Percentiles rank a stretch among this genome's conserved stretches.
Conservation (phyloP, 2,888 invertebrate genomes). For the Agrochola circellaris region DNA sequence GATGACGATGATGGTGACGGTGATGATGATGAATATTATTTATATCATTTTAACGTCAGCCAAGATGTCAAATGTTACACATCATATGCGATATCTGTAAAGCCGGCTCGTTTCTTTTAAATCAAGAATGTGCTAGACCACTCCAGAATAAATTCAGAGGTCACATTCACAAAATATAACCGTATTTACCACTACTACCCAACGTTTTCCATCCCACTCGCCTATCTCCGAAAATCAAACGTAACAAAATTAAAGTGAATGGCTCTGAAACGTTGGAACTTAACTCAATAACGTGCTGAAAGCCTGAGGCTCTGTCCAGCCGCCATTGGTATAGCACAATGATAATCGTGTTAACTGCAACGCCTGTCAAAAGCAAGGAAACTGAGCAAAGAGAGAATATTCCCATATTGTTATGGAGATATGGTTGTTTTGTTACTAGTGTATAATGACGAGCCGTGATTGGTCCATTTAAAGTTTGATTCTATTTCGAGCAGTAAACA, state of each 20-base stretch:
- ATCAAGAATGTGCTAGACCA: too few relatives aligned
- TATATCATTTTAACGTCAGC: too few relatives aligned
- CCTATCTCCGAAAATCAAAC: conserved; percentile 59
- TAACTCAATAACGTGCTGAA: conserved; percentile 65
- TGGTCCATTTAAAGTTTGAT: conserved; percentile 7
- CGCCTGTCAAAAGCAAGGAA: conserved; percentile 54
- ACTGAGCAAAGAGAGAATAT: conserved; percentile 8
- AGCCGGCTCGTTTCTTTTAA: too few relatives aligned
- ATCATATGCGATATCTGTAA: too few relatives aligned
- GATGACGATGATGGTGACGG: too few relatives aligned
- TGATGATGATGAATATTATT: too few relatives aligned
- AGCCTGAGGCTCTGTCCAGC: conserved; percentile 54
- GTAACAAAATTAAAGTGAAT: conserved; percentile 59
- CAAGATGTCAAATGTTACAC: too few relatives aligned
- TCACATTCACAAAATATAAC: not conserved
- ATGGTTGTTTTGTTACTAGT: not conserved
- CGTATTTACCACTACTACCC: accelerated
- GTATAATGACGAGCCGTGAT: not conserved
- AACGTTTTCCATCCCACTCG: not conserved
- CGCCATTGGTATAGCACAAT: conserved; percentile 35
- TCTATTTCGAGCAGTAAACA: too few relatives aligned
- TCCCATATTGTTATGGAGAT: conserved; percentile 3
- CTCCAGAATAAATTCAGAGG: too few relatives aligned
- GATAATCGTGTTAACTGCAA: conserved; percentile 51
- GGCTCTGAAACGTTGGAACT: conserved; percentile 52